Percentiles rank a stretch among this genome's conserved stretches.
These are phyloP conservation scores for Venustaconcha ellipsiformis DNA, from an alignment of 1,140 invertebrate species.

Conservation along the genomic window DNA sequence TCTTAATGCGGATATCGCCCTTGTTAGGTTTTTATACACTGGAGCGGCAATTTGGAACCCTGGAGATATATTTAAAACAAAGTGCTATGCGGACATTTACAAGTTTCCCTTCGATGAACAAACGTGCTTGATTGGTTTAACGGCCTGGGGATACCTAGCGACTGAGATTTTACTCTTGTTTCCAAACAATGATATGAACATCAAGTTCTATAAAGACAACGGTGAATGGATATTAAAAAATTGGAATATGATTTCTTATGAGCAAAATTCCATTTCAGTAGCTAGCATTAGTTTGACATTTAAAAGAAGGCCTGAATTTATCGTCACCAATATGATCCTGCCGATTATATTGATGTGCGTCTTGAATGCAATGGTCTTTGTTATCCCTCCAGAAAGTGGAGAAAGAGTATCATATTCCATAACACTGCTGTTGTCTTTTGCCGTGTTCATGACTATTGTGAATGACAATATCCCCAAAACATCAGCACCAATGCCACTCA, in stretches of 20 bases:
- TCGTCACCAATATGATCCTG: background rate
- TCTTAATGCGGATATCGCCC: background rate
- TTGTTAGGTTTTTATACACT: background rate
- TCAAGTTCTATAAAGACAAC: background rate
- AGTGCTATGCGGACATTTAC: constrained; percentile 2
- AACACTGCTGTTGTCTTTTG: constrained; percentile 3
- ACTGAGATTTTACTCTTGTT: background rate
- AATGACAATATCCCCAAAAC: constrained; percentile 1
- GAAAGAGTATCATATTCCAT: constrained; percentile 5
- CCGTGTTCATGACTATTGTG: constrained; percentile 5
- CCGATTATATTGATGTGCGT: constrained; percentile 4
- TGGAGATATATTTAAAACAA: background rate
- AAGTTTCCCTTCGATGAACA: constrained; percentile 8
- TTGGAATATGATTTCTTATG: background rate
- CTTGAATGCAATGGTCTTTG: constrained; percentile 1
- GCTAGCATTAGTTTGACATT: background rate
- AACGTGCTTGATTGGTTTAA: background rate
- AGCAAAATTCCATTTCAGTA: background rate
- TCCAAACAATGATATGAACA: background rate
- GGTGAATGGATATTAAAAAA: constrained; percentile 8
- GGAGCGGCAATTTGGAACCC: background rate
- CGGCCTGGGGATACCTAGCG: background rate
- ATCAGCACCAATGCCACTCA: constrained; percentile 1
- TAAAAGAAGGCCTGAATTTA: background rate
- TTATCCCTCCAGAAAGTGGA: constrained; percentile 4